phyloP scores from a whole-genome alignment of 2,888 invertebrate genomes.

The Cephus pygmeus region DNA sequence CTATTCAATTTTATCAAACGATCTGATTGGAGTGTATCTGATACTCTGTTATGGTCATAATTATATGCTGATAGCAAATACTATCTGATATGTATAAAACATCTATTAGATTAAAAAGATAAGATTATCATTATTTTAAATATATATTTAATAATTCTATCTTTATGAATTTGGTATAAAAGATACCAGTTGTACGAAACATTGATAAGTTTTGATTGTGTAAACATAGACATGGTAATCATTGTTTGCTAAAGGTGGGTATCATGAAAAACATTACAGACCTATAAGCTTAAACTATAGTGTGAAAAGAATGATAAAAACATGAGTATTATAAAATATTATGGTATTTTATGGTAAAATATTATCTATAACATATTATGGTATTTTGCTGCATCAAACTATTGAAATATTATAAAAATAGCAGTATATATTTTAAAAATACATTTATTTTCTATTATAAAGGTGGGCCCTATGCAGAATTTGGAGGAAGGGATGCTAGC shows the following conservation, averaged over 20 bases:
- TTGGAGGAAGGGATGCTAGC: slow-evolving; percentile 96
- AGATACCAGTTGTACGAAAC: background rate
- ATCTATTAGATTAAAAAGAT: background rate
- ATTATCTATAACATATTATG: background rate
- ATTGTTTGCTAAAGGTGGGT: background rate
- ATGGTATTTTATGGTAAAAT: background rate
- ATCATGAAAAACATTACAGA: background rate
- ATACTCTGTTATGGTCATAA: background rate
- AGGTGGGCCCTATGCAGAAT: slow-evolving; percentile 95
- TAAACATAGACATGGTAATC: background rate
- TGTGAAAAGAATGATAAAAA: background rate
- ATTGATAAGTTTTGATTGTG: background rate
- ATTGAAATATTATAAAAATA: background rate
- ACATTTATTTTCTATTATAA: slow-evolving; percentile 25
- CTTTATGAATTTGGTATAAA: background rate
- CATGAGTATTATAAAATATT: background rate
- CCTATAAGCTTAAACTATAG: background rate
- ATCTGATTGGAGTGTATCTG: background rate
- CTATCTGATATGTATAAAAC: background rate
- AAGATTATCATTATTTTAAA: background rate
- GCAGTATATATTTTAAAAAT: background rate
- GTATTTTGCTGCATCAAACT: background rate
- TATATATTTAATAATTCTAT: too few relatives aligned
- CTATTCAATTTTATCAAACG: too few relatives aligned
- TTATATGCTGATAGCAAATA: background rate